These are phyloP conservation scores for Fabriciana adippe DNA, from an alignment of 2,888 invertebrate species.

Conservation along the genomic window DNA sequence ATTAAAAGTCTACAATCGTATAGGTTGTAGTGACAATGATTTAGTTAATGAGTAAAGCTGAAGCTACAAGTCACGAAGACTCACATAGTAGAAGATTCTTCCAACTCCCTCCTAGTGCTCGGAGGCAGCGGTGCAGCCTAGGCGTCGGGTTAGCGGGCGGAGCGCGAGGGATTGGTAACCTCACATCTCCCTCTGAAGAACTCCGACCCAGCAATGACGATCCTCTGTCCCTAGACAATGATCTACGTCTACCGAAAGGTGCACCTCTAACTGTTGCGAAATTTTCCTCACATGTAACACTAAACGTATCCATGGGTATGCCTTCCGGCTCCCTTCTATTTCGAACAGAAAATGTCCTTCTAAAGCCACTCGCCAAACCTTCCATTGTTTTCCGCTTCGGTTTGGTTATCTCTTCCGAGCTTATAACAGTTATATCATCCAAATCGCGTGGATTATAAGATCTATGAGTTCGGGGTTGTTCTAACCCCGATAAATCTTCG, in stretches of 20 bases:
- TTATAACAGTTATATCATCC: slow-evolving; percentile 75
- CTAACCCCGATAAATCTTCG: slow-evolving; percentile 70
- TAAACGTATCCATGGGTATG: slow-evolving; percentile 73
- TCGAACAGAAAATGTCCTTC: slow-evolving; percentile 73
- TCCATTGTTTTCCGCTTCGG: slow-evolving; percentile 71
- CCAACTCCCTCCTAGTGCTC: slow-evolving; percentile 90
- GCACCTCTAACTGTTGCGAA: slow-evolving; percentile 75
- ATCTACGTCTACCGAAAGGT: slow-evolving; percentile 73
- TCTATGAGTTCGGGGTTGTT: slow-evolving; percentile 50
- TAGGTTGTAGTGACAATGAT: slow-evolving; percentile 32
- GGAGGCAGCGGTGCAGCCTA: slow-evolving; percentile 86
- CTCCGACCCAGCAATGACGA: slow-evolving; percentile 83
- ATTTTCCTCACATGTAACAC: slow-evolving; percentile 61
- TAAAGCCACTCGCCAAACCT: slow-evolving; percentile 70
- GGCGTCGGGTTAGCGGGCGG: slow-evolving; percentile 71
- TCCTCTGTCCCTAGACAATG: slow-evolving; percentile 77
- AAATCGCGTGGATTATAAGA: slow-evolving; percentile 58
- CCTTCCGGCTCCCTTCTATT: slow-evolving; percentile 66
- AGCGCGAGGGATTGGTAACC: slow-evolving; percentile 64
- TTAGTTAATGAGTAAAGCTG: slow-evolving; percentile 50
- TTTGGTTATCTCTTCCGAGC: slow-evolving; percentile 72
- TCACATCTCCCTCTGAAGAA: slow-evolving; percentile 88
- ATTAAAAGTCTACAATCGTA: slow-evolving; percentile 40
- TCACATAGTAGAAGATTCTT: slow-evolving; percentile 90
- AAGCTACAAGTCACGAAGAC: slow-evolving; percentile 67